Conservation (phyloP, 2,797 vertebrate genomes). For the Glossophaga mutica region DNA sequence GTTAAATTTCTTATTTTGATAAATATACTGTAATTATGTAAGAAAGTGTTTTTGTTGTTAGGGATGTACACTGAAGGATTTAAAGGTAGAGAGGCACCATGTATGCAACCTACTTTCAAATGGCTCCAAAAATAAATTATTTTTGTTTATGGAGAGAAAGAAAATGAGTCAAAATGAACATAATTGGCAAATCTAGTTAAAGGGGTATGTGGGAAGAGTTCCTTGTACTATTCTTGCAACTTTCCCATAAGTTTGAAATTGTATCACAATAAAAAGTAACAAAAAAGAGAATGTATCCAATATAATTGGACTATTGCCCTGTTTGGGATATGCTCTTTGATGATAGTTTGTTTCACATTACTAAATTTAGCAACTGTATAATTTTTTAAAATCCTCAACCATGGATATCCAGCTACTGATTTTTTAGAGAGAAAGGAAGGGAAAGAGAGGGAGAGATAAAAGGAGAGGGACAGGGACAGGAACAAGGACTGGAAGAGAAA, state of each 20-base stretch:
- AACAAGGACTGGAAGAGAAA: too few relatives aligned
- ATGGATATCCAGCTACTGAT: background rate
- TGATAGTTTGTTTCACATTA: background rate
- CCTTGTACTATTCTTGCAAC: background rate
- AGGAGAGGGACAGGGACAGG: too few relatives aligned
- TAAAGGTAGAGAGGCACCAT: background rate
- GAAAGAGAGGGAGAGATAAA: background rate
- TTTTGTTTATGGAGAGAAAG: background rate
- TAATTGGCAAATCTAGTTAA: background rate
- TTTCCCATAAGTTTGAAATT: slow-evolving; percentile 31
- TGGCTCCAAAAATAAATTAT: slow-evolving; percentile 21
- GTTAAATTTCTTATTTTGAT: slow-evolving; percentile 19
- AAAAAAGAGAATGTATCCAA: background rate
- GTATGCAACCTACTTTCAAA: background rate
- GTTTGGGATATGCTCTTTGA: background rate
- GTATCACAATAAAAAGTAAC: slow-evolving; percentile 22
- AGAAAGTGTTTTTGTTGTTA: background rate
- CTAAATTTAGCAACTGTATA: background rate
- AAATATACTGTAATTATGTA: background rate
- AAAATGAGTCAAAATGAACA: background rate
- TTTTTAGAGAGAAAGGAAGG: background rate
- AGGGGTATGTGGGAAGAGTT: background rate
- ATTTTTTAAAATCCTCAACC: background rate
- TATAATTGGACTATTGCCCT: background rate
- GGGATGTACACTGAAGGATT: background rate